Conservation (phyloP, 2,113 vertebrate genomes). For the Pan paniscus region DNA sequence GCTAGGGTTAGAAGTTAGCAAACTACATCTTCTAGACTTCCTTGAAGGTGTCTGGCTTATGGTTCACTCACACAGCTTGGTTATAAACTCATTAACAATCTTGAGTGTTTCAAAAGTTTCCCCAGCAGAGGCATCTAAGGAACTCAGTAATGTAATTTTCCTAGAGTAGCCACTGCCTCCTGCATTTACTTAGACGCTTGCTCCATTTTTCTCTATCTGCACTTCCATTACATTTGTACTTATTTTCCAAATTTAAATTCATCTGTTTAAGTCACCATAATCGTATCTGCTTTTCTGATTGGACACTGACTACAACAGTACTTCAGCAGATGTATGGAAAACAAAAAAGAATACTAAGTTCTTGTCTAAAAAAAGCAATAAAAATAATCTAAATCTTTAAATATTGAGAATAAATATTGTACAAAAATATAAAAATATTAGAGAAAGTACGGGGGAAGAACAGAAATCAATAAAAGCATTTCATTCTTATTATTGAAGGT, state of each 20-base stretch:
- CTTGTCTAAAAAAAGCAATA: background rate
- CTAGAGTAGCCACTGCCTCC: background rate
- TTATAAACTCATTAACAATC: background rate
- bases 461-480: background rate
- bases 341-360: background rate
- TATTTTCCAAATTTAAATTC: conserved; percentile 2
- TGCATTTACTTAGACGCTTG: background rate
- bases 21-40: background rate
- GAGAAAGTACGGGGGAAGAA: background rate
- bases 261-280: background rate
- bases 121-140: background rate
- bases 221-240: background rate
- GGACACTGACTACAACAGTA: background rate
- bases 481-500: background rate
- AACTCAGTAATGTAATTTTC: background rate
- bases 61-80: background rate
- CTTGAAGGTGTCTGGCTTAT: background rate
- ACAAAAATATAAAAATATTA: background rate
- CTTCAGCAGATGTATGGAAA: background rate
- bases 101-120: background rate
- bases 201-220: background rate
- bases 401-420: background rate
- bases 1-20: background rate
- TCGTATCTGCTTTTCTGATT: background rate
- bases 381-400: background rate